Conservation (phyloP, 2,888 invertebrate genomes). For the Bellardia bayeri region DNA sequence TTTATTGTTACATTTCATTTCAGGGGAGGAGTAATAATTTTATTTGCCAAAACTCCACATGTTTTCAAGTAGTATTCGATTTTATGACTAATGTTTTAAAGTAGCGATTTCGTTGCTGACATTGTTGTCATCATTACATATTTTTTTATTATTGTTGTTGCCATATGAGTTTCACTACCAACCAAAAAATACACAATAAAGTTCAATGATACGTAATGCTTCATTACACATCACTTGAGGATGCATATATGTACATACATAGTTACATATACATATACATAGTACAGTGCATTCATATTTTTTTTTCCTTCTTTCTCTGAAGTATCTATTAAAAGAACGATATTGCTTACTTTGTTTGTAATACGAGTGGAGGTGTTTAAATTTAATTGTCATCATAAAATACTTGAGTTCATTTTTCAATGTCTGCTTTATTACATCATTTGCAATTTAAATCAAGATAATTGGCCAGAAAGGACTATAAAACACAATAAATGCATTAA, state of each 20-base stretch:
- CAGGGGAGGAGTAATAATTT: neutral
- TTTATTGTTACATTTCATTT: neutral
- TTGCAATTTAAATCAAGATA: neutral
- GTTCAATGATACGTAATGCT: constrained; percentile 51
- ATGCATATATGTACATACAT: too few species aligned
- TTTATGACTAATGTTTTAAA: constrained; percentile 15
- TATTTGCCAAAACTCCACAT: constrained; percentile 3
- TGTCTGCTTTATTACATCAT: neutral
- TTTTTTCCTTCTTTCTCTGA: neutral
- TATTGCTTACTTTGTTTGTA: neutral
- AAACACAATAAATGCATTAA: too few species aligned
- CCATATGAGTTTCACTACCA: neutral
- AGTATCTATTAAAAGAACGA: neutral
- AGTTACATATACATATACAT: neutral
- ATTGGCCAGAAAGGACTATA: too few species aligned
- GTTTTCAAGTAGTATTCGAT: constrained; percentile 1
- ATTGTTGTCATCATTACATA: constrained; percentile 3
- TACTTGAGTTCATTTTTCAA: constrained; percentile 16
- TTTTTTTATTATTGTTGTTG: constrained; percentile 9
- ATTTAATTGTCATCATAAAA: constrained; percentile 38
- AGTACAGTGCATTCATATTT: neutral
- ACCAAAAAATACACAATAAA: constrained; percentile 22
- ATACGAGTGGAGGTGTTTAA: constrained; percentile 30
- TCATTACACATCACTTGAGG: constrained; percentile 18
- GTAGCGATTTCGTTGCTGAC: constrained; percentile 8